Evolutionary conservation across 1,140 invertebrate species (phyloP), one percentile per base, ranked within the genome.

Genomic region (Eufriesea mexicana): DNA sequence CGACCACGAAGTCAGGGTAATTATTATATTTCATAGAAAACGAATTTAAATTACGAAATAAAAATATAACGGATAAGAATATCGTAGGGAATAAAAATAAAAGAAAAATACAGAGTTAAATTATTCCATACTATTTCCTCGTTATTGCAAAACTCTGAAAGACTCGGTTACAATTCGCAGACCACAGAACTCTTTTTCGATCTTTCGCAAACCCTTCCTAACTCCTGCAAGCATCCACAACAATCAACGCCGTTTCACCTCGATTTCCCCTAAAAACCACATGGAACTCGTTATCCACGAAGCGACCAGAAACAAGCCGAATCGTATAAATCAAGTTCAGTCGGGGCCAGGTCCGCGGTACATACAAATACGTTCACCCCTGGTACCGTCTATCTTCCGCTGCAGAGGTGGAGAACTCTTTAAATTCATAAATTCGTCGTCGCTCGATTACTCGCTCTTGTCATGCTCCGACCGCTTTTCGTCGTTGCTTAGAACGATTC

Each of bases 341-440:
- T 10, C 14, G 45, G 16, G 42, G 25, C n/a, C n/a, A 42, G 16
- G 25, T 28, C 18, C 8, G 12, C 28, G 23, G 55, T 54, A 35
- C 71, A 72, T 42, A 18, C 62, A 79, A 72, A 79, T 54, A 57
- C 78, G 20, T 8, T n/a, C n/a, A 35, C 12, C 67, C 25, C 54
- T 72, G 23, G 14, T 51, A n/a, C 10, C 20, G 12, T 23, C 16
- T 25, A 14, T 23, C 47, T n/a, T 16, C 12, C 54, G 23, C 6
- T 9, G 20, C 10, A n/a, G 28, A 2, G 20, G 0, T 6, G 54
- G 20, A 12, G 35, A 51, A 47, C 66, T 45, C 28, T 80, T 80
- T 23, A 64, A 64, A 45, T 28, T 80, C 79, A 45, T 80, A 80
- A 80, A 74, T 80, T 80, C 70, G 59, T 74, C n/a, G 54, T 14